Conservation (phyloP, 2,888 invertebrate genomes). For the Rhamnusium bicolor region DNA sequence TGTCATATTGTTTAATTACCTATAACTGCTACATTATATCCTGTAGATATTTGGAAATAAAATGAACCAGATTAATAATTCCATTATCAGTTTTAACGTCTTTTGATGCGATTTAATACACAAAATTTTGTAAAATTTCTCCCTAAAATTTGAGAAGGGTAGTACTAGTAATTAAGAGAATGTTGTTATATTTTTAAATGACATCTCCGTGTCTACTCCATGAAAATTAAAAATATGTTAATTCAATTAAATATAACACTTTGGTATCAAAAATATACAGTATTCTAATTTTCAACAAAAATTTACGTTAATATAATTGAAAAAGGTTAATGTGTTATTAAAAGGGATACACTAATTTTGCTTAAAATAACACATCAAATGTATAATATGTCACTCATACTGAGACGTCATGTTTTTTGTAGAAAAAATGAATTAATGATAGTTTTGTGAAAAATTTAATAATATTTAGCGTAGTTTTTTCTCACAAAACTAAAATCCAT, state of each 20-base stretch:
- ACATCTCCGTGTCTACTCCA: neutral
- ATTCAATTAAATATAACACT: neutral
- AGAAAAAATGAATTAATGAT: neutral
- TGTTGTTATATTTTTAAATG: neutral
- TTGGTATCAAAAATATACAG: neutral
- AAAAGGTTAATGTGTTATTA: constrained; percentile 5
- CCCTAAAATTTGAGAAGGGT: neutral
- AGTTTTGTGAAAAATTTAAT: too few relatives aligned
- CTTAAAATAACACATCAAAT: constrained; percentile 8
- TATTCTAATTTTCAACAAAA: neutral
- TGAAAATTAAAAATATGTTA: neutral
- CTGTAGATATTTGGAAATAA: too few relatives aligned
- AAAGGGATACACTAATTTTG: neutral
- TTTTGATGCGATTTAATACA: too few relatives aligned
- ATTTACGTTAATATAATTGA: neutral
- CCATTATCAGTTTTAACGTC: too few relatives aligned
- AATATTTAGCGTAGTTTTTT: too few relatives aligned
- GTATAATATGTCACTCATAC: neutral
- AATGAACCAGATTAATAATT: too few relatives aligned
- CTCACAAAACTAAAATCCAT: too few relatives aligned
- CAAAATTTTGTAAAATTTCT: too few relatives aligned
- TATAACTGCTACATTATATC: too few relatives aligned
- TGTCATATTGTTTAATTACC: too few relatives aligned
- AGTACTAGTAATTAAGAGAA: neutral
- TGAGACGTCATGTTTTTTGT: neutral